Conservation (phyloP, 2,797 vertebrate species). For the Siniperca scherzeri region DNA sequence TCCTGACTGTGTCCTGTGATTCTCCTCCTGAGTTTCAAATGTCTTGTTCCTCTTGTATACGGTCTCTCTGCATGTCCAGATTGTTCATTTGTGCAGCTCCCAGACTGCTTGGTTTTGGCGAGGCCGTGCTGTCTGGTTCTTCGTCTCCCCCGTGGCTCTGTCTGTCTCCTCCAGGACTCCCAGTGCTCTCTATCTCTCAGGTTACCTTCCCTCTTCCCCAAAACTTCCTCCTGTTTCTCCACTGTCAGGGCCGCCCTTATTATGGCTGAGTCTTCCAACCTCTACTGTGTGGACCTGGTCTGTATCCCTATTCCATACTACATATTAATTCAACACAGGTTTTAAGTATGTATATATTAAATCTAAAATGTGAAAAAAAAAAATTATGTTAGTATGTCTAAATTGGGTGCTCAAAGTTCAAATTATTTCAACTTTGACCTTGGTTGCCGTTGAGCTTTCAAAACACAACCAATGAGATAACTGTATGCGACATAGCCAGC, state of each 20-base stretch:
- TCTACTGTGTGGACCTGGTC: neutral
- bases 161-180: constrained; percentile 54
- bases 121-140: constrained; percentile 38
- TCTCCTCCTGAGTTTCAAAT: constrained; percentile 1
- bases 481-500: too few species aligned
- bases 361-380: neutral
- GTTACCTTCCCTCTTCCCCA: constrained; percentile 20
- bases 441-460: neutral
- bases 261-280: neutral
- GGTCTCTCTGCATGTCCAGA: constrained; percentile 51
- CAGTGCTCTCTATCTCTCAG: constrained; percentile 40
- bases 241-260: neutral
- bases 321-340: neutral
- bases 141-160: constrained; percentile 53
- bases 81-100: constrained; percentile 60
- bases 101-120: constrained; percentile 46
- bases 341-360: neutral
- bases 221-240: constrained; percentile 10
- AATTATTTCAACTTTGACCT: neutral
- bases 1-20: neutral
- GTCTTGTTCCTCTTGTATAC: neutral
- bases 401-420: neutral
- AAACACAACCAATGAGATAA: too few species aligned
- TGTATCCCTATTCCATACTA: neutral
- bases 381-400: neutral